Evolutionary conservation across 2,888 invertebrate genomes (phyloP).

Genomic region (Spodoptera littoralis): DNA sequence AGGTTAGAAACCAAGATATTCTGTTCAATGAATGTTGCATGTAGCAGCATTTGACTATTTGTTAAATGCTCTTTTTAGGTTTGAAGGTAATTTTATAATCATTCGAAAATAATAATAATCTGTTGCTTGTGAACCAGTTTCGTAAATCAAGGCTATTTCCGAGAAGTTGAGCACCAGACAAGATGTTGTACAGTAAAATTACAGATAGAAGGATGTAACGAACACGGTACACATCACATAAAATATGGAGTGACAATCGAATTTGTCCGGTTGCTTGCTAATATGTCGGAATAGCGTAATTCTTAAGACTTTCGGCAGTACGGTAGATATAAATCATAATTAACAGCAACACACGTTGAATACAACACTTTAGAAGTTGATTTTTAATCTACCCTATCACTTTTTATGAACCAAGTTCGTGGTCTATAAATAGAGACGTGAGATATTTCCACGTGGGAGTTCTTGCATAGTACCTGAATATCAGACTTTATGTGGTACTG

Average conservation of each 20-base stretch:
- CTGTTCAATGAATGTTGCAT: no score
- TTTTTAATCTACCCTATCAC: conserved; percentile 73
- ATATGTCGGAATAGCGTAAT: conserved; percentile 47
- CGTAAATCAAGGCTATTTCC: conserved; percentile 48
- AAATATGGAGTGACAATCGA: conserved; percentile 46
- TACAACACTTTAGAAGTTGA: conserved; percentile 30
- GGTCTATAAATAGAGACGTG: conserved; percentile 86
- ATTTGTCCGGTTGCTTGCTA: conserved; percentile 36
- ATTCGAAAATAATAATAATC: background rate
- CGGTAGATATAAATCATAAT: conserved; percentile 8
- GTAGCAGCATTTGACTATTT: no score
- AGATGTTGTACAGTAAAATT: conserved; percentile 26
- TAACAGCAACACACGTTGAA: conserved; percentile 3
- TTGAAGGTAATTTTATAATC: no score
- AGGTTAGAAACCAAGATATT: no score
- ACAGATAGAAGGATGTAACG: conserved; percentile 34
- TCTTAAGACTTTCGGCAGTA: conserved; percentile 11
- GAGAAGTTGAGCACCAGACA: conserved; percentile 37
- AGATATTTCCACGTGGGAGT: conserved; percentile 88
- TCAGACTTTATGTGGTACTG: conserved; percentile 79
- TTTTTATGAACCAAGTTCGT: conserved; percentile 82
- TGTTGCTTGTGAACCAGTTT: conserved; percentile 31
- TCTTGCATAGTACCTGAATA: conserved; percentile 82
- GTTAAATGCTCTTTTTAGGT: no score
- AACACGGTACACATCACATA: conserved; percentile 35